Percentiles rank a stretch among this genome's conserved stretches.
Conservation (phyloP, 2,797 vertebrate genomes). For the Linurgus olivaceus region DNA sequence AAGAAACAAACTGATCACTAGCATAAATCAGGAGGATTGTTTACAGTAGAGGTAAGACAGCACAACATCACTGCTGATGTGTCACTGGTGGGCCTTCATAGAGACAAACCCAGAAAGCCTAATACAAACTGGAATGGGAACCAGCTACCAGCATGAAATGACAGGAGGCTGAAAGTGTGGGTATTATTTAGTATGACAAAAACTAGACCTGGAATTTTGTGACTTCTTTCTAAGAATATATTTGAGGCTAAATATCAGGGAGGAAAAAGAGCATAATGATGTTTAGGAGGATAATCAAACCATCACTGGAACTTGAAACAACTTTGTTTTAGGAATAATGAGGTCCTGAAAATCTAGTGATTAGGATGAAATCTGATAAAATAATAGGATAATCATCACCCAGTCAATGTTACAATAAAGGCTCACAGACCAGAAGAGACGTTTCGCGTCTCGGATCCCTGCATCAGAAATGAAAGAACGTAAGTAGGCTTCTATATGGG, state of each 20-base stretch:
- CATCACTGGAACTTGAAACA: constrained; percentile 5
- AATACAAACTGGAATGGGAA: neutral
- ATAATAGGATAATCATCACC: constrained; percentile 18
- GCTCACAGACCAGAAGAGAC: neutral
- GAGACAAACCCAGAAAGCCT: neutral
- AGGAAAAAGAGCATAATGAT: neutral
- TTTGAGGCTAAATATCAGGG: neutral
- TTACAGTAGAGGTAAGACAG: neutral
- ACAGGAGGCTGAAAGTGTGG: neutral
- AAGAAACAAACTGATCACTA: neutral
- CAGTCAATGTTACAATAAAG: neutral
- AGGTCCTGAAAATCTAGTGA: neutral
- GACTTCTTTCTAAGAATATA: neutral
- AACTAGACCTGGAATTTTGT: neutral
- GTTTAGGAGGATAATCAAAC: neutral
- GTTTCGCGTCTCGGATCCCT: neutral
- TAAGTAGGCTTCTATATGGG: neutral
- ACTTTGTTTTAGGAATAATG: constrained; percentile 14
- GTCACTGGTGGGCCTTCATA: neutral
- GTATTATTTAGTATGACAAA: neutral
- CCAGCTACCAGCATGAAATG: neutral
- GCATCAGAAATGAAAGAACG: neutral
- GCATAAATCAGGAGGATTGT: neutral
- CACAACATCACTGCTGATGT: neutral
- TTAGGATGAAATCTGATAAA: constrained; percentile 31